Evolutionary conservation across 2,888 invertebrate species (phyloP), one percentile per base, ranked within the genome.

Genomic region (Ommatoiulus sabulosus): DNA sequence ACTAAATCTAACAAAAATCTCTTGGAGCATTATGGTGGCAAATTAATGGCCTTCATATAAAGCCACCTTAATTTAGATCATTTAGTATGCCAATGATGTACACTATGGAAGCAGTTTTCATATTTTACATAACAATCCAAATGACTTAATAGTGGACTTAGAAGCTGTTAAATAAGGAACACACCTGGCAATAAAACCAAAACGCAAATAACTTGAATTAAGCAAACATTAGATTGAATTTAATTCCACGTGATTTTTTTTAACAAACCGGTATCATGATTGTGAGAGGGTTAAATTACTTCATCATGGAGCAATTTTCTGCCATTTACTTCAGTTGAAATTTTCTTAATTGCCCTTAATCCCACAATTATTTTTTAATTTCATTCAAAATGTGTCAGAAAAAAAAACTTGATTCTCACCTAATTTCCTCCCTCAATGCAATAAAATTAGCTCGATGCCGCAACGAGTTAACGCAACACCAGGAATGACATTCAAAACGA

Each of bases 221-320:
- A 20, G n/a, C 48, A 63, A 63, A 63, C n/a, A 63, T 63, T 63
- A 63, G 63, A 17, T n/a, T 20, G 63, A 63, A 63, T 63, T 63
- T 63, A 63, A 63, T 17, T 15, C 63, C 35, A 63, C 63, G 6
- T 4, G 63, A 4, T 7, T 63, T 63, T n/a, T 8, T 7, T 6
- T 35, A 35, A 63, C 20, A 63, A 7, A 63, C 63, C n/a, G n/a
- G 63, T 63, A 63, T n/a, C 63, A 20, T 63, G 20, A 63, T 63
- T 20, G 63, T 20, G 63, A 63, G 6, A 4, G 17, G 20, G 63
- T 63, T 63, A 63, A 63, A 17, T 57, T 57, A 63, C 5, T 52
- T 17, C 52, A 15, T 7, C 20, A 20, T 20, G 7, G 48, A 12
- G 48, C 12, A 48, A 48, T 20, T 12, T 48, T 63, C 17, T 15